phyloP scores from a whole-genome alignment of 2,888 invertebrate species.

The Ceratothoa steindachneri region DNA sequence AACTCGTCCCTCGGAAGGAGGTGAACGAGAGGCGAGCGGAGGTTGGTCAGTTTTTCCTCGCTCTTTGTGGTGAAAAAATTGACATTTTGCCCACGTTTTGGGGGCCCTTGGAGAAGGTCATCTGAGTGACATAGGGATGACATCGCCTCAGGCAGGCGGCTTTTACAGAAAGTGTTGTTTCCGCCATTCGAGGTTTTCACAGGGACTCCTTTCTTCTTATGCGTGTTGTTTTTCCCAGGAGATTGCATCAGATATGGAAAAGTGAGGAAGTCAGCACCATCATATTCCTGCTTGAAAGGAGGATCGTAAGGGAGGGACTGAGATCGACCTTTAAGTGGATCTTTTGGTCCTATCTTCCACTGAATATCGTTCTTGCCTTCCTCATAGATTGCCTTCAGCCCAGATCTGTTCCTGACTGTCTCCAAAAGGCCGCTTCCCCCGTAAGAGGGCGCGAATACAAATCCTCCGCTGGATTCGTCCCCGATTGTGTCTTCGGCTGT shows the following conservation, averaged over 20 bases:
- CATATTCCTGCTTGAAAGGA: neutral
- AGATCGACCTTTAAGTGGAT: neutral
- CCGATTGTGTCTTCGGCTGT: neutral
- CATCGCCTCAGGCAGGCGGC: neutral
- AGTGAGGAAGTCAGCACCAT: neutral
- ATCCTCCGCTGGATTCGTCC: neutral
- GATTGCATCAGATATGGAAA: neutral
- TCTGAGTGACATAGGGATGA: neutral
- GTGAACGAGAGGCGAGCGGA: conserved; percentile 30
- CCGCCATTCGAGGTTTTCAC: neutral
- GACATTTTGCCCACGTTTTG: neutral
- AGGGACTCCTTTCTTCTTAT: neutral
- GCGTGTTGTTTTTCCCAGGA: neutral
- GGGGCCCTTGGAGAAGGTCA: neutral
- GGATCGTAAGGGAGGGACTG: neutral
- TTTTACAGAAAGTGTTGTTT: neutral
- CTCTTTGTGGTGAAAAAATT: conserved; percentile 12
- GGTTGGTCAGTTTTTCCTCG: conserved; percentile 14
- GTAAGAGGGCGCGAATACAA: neutral
- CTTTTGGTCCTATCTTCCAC: neutral
- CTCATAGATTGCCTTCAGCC: neutral
- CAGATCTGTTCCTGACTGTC: neutral
- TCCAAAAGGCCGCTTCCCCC: neutral
- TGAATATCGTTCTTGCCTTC: neutral
- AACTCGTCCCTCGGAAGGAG: conserved; percentile 34